Percentiles rank a stretch among this genome's conserved stretches.
These are phyloP conservation scores for Rhabdornis inornatus DNA, from an alignment of 2,113 vertebrate species.

Conservation along the genomic window DNA sequence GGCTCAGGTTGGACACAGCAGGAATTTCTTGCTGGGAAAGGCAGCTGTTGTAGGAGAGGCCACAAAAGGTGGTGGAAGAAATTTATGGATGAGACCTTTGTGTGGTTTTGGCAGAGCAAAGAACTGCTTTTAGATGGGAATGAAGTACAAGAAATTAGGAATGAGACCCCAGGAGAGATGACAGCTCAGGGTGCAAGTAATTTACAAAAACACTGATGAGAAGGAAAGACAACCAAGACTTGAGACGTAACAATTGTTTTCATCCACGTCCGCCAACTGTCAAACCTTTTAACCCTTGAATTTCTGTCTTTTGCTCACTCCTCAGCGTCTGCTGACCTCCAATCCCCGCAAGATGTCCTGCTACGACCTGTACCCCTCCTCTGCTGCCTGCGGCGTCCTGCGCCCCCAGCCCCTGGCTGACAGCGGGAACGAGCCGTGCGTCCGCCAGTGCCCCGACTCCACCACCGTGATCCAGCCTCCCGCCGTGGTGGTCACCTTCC, in stretches of 20 bases:
- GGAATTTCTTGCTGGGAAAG: neutral
- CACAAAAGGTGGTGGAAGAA: no score
- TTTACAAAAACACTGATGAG: neutral
- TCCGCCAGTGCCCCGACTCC: neutral
- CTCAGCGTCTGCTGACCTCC: neutral
- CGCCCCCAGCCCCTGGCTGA: neutral
- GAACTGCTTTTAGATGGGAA: neutral
- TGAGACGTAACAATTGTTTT: neutral
- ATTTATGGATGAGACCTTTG: neutral
- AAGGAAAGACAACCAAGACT: neutral
- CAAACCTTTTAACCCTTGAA: neutral
- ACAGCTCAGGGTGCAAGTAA: accelerated
- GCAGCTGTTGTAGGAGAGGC: no score
- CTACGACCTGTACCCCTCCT: neutral
- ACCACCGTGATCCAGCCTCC: neutral
- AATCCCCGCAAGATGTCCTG: neutral
- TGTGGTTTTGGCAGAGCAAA: neutral
- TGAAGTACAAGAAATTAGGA: neutral
- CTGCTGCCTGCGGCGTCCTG: neutral
- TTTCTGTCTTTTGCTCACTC: neutral
- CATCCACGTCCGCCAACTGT: neutral
- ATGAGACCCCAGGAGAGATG: neutral
- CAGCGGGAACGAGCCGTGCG: neutral
- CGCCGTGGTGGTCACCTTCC: neutral
- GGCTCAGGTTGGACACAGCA: no score